These are phyloP conservation scores for Dione juno DNA, from an alignment of 2,888 invertebrate species.

Conservation along the genomic window DNA sequence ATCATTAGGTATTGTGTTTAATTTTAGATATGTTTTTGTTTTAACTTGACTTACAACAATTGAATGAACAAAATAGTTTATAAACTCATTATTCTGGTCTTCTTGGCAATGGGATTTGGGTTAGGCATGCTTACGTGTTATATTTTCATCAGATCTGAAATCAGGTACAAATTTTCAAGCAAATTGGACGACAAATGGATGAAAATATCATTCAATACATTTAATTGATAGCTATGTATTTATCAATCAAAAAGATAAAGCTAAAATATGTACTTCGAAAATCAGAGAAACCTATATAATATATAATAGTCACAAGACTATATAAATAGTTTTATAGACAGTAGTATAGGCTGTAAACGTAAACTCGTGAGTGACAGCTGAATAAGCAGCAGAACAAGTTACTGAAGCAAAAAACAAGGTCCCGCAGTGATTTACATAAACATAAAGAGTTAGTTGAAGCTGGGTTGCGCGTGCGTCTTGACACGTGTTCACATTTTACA, in stretches of 20 bases:
- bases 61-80: neutral
- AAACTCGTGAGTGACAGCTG: conserved; percentile 54
- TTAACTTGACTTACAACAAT: neutral
- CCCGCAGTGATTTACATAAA: conserved; percentile 39
- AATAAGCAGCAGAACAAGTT: conserved; percentile 45
- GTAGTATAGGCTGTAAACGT: conserved; percentile 31
- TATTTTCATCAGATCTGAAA: no score
- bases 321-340: conserved; percentile 16
- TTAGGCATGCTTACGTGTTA: no score
- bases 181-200: no score
- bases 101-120: no score
- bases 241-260: neutral
- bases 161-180: no score
- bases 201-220: no score
- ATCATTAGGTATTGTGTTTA: conserved; percentile 52
- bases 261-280: neutral
- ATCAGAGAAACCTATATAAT: conserved; percentile 30
- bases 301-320: neutral
- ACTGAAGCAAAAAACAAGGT: conserved; percentile 38
- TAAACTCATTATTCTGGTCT: no score
- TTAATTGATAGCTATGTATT: no score
- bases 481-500: conserved; percentile 15
- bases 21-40: conserved; percentile 28
- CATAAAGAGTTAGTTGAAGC: conserved; percentile 28
- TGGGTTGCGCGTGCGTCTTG: conserved; percentile 22